These are phyloP conservation scores for Eunapius fragilis DNA, from an alignment of 37 sponge, comb jelly and placozoan genomes.

Conservation along the genomic window DNA sequence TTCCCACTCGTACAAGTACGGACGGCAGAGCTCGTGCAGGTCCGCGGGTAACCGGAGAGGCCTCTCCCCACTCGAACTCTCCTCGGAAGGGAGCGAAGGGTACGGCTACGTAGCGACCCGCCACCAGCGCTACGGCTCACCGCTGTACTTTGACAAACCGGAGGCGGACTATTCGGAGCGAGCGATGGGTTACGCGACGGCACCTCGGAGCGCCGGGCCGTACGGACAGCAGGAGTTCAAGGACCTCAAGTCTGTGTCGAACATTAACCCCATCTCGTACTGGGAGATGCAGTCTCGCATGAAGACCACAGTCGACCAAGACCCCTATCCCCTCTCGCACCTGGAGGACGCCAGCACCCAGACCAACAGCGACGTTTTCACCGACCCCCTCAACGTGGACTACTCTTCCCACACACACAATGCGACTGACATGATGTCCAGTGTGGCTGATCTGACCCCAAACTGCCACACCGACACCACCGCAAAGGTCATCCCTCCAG, in stretches of 20 bases:
- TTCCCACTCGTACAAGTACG: not conserved
- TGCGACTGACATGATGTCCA: not conserved
- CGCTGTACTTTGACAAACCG: not conserved
- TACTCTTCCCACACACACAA: not conserved
- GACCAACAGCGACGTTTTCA: not conserved
- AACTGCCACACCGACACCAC: slow-evolving; percentile 20
- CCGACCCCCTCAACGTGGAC: not conserved
- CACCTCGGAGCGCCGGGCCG: not conserved
- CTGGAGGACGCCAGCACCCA: slow-evolving; percentile 68
- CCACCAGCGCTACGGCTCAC: not conserved
- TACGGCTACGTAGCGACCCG: not conserved
- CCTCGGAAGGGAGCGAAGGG: not conserved
- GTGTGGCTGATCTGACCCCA: not conserved
- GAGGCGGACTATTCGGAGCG: not conserved
- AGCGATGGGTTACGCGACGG: not conserved
- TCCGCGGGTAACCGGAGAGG: not conserved
- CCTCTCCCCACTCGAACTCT: not conserved
- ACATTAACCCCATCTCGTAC: slow-evolving; percentile 70
- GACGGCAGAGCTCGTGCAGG: not conserved
- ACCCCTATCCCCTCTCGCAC: slow-evolving; percentile 55
- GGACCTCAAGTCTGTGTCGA: slow-evolving; percentile 64
- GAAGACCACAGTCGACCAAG: slow-evolving; percentile 71
- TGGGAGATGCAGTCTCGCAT: slow-evolving; percentile 76
- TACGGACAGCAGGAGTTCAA: slow-evolving; percentile 10
- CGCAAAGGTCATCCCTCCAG: not conserved